Percentiles rank a stretch among this genome's conserved stretches.
Evolutionary conservation across 1,140 invertebrate genomes (phyloP).

Genomic region (Reticulitermes speratus): DNA sequence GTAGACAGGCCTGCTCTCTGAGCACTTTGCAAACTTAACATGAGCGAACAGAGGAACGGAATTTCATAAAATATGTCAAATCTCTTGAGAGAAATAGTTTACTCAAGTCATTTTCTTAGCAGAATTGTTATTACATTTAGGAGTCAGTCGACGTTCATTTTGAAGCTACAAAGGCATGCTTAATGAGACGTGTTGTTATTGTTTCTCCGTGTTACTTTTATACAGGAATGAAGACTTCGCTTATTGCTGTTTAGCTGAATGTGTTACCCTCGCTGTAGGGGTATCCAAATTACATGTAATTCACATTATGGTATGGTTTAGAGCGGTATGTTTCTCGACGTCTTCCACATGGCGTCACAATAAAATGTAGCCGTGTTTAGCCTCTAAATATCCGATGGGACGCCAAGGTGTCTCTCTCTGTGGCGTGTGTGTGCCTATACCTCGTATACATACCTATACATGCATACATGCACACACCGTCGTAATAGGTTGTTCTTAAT

Average conservation of each 20-base stretch:
- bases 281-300: background rate
- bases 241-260: background rate
- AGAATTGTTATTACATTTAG: background rate
- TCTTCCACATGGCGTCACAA: too few species aligned
- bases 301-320: too few species aligned
- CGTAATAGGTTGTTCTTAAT: too few species aligned
- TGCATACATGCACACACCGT: too few species aligned
- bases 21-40: background rate
- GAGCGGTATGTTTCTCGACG: too few species aligned
- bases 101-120: constrained; percentile 16
- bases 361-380: too few species aligned
- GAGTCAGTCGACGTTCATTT: background rate
- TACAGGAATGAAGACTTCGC: background rate
- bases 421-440: too few species aligned
- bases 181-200: background rate
- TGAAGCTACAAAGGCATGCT: constrained; percentile 4
- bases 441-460: too few species aligned
- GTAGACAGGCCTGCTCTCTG: background rate
- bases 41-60: background rate
- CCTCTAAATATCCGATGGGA: too few species aligned
- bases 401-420: too few species aligned
- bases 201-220: background rate
- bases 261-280: background rate
- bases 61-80: constrained; percentile 2
- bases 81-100: constrained; percentile 16